Percentiles rank a stretch among this genome's conserved stretches.
phyloP scores from a whole-genome alignment of 2,113 vertebrate genomes.

The Talpa occidentalis region DNA sequence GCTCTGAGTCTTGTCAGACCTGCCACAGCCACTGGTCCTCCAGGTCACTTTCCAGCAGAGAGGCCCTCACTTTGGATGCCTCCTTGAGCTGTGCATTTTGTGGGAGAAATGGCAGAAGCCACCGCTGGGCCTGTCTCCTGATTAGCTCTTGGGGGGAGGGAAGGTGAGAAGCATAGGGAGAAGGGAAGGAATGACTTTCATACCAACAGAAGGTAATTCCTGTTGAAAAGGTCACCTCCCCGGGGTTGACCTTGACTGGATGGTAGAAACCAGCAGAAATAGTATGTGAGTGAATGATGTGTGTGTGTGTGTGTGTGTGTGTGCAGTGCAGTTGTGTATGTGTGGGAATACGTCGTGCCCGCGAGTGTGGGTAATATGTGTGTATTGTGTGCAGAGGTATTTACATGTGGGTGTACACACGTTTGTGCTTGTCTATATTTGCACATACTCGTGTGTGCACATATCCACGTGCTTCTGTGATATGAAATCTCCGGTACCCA shows the following conservation, averaged over 20 bases:
- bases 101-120: neutral
- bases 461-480: neutral
- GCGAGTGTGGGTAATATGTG: neutral
- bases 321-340: neutral
- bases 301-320: neutral
- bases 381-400: neutral
- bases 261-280: neutral
- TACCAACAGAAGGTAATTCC: neutral
- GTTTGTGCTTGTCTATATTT: neutral
- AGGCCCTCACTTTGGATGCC: neutral
- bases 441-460: neutral
- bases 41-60: slow-evolving; percentile 2
- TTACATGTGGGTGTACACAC: neutral
- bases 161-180: neutral
- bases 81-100: neutral
- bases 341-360: neutral
- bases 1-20: neutral
- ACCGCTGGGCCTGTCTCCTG: neutral
- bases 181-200: neutral
- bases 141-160: neutral
- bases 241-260: neutral
- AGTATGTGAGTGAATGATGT: neutral
- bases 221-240: neutral
- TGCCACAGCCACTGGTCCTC: slow-evolving; percentile 24
- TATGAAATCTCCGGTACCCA: neutral